Evolutionary conservation across 2,797 vertebrate species (phyloP).

Genomic region (Channallabes apus): DNA sequence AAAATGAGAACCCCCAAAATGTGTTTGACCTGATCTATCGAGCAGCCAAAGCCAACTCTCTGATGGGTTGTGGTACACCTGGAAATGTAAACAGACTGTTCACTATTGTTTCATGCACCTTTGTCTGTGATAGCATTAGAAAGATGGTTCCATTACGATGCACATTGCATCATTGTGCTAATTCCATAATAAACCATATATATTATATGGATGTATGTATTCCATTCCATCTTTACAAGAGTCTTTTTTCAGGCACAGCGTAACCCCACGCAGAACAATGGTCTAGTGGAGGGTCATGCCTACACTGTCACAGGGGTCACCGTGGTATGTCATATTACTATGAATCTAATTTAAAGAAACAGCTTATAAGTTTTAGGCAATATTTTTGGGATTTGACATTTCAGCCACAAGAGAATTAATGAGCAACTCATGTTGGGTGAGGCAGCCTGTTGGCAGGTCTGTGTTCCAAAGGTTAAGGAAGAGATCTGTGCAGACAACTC

Average conservation of each 20-base stretch:
- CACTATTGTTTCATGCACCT: neutral
- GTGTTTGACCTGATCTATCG: conserved; percentile 78
- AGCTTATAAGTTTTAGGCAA: neutral
- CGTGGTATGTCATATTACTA: conserved; percentile 56
- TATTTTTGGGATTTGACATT: neutral
- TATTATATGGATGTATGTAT: neutral
- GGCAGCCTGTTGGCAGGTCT: neutral
- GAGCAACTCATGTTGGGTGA: neutral
- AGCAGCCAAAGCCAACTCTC: conserved; percentile 70
- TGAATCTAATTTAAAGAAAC: neutral
- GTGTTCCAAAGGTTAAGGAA: neutral
- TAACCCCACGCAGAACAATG: conserved; percentile 53
- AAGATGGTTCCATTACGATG: neutral
- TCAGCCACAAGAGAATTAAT: neutral
- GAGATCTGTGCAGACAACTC: neutral
- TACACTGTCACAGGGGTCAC: conserved; percentile 72
- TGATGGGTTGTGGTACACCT: conserved; percentile 80
- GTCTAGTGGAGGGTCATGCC: conserved; percentile 70
- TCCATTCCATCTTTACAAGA: neutral
- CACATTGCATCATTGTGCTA: neutral
- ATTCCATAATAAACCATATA: neutral
- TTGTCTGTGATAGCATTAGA: neutral
- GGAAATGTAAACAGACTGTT: conserved; percentile 67
- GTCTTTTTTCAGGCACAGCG: conserved; percentile 11
- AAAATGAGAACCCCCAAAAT: conserved; percentile 50